These are phyloP conservation scores for Phrynosoma blainvillii DNA, from an alignment of 2,113 vertebrate species.

Conservation along the genomic window DNA sequence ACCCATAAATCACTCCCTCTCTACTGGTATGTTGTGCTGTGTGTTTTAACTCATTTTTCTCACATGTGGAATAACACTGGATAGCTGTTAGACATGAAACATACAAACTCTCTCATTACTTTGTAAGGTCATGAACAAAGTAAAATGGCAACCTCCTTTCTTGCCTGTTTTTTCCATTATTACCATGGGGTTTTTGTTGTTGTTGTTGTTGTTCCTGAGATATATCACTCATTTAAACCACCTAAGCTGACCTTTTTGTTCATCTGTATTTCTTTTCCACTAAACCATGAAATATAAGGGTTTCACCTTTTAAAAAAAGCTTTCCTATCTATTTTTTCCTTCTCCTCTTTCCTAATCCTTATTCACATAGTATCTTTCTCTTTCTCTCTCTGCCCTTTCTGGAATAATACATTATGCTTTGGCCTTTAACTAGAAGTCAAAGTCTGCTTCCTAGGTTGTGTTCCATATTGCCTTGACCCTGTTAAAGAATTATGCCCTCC, in stretches of 20 bases:
- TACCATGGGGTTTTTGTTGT: constrained; percentile 44
- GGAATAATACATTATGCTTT: background rate
- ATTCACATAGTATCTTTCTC: constrained; percentile 39
- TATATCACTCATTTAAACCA: constrained; percentile 55
- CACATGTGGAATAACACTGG: background rate
- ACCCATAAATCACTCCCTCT: rapidly evolving
- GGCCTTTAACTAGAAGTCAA: background rate
- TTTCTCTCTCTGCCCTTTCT: constrained; percentile 47
- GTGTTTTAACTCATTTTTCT: background rate
- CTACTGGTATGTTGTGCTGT: rapidly evolving
- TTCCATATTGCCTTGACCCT: background rate
- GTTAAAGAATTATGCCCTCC: background rate
- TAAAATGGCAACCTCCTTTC: constrained; percentile 34
- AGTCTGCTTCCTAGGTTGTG: background rate
- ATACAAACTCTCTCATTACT: constrained; percentile 15
- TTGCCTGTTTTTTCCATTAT: constrained; percentile 20
- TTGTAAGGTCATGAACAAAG: background rate
- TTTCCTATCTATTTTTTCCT: constrained; percentile 46
- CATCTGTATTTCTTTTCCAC: constrained; percentile 54
- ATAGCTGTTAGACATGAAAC: background rate
- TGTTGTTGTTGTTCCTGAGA: constrained; percentile 35
- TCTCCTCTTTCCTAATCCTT: constrained; percentile 50
- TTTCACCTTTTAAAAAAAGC: constrained; percentile 29
- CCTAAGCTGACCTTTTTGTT: constrained; percentile 59
- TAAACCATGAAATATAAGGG: constrained; percentile 44